Evolutionary conservation across 2,113 vertebrate species (phyloP).

Genomic region (Proterorhinus semilunaris): DNA sequence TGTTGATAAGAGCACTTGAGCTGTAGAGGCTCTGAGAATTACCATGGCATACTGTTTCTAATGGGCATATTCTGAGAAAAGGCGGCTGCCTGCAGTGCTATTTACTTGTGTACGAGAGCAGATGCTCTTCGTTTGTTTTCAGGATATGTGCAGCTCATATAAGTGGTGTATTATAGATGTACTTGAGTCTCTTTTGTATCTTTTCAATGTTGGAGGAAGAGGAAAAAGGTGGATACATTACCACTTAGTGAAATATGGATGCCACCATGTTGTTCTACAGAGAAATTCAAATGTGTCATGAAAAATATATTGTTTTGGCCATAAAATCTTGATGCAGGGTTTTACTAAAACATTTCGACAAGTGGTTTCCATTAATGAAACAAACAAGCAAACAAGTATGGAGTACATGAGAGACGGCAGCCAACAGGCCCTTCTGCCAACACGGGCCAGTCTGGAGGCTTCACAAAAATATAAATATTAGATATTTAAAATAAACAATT

Average conservation of each 20-base stretch:
- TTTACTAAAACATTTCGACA: constrained; percentile 79
- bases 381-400: constrained; percentile 75
- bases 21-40: constrained; percentile 21
- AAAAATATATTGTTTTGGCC: constrained; percentile 78
- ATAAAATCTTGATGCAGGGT: constrained; percentile 78
- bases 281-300: constrained; percentile 79
- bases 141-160: constrained; percentile 49
- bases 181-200: constrained; percentile 45
- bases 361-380: constrained; percentile 78
- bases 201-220: constrained; percentile 57
- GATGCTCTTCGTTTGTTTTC: constrained; percentile 54
- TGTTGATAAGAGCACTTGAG: constrained; percentile 42
- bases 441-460: constrained; percentile 65
- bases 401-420: constrained; percentile 57
- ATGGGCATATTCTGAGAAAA: constrained; percentile 52
- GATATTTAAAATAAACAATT: constrained; percentile 77
- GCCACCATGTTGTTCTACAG: constrained; percentile 74
- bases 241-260: constrained; percentile 79
- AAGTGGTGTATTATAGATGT: constrained; percentile 22
- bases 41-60: constrained; percentile 22
- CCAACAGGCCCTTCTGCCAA: constrained; percentile 71
- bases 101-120: constrained; percentile 32
- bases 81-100: constrained; percentile 4
- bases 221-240: constrained; percentile 69
- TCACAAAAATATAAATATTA: constrained; percentile 75